phyloP scores from a whole-genome alignment of 2,888 invertebrate genomes.

The Laothoe populi region DNA sequence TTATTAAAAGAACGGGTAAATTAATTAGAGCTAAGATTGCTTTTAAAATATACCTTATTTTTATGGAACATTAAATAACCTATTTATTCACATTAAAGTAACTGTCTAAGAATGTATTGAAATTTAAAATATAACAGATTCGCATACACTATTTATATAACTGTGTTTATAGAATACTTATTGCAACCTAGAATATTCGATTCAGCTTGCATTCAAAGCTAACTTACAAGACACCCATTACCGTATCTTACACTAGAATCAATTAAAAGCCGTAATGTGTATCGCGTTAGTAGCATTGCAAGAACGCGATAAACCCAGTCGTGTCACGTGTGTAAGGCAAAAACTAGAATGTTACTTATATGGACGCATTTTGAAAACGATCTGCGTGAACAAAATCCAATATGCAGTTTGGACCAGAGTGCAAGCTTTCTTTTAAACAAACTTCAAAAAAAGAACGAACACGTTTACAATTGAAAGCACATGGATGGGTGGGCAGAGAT shows the following conservation, averaged over 20 bases:
- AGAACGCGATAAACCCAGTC: not conserved
- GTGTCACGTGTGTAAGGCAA: not conserved
- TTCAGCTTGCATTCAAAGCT: not conserved
- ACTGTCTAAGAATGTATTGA: no score
- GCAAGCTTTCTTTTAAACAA: slow-evolving; percentile 1
- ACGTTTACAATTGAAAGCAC: no score
- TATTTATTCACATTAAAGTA: no score
- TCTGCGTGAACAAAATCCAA: not conserved
- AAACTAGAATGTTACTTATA: slow-evolving; percentile 18
- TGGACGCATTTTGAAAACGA: not conserved
- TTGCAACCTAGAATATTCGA: not conserved
- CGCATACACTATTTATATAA: no score
- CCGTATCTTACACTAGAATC: slow-evolving; percentile 12
- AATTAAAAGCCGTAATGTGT: slow-evolving; percentile 12
- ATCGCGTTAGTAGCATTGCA: not conserved
- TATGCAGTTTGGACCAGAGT: slow-evolving; percentile 10
- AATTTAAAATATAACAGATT: no score
- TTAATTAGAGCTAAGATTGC: no score
- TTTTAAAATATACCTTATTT: no score
- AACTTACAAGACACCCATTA: not conserved
- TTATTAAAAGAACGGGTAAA: no score
- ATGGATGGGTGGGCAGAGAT: no score
- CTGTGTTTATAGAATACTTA: no score
- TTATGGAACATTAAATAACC: no score
- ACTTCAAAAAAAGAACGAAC: not conserved